A percentile compares a stretch with the other conserved stretches of the same genome.
phyloP scores from a whole-genome alignment of 2,797 vertebrate genomes.

The Streptopelia turtur region DNA sequence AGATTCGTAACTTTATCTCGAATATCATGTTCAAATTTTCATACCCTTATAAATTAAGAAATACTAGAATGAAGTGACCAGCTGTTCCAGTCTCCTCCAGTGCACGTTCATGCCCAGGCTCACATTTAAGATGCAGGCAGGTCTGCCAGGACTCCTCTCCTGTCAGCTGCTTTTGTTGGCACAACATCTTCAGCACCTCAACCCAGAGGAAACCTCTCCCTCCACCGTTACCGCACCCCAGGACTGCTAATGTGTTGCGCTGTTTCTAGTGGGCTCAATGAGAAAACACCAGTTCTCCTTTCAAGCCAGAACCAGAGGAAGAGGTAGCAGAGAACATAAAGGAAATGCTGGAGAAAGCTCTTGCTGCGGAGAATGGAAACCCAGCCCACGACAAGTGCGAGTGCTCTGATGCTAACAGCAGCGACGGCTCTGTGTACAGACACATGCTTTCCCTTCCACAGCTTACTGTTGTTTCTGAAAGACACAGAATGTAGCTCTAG shows the following conservation, averaged over 20 bases:
- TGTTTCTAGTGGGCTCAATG: neutral
- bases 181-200: neutral
- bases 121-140: slow-evolving; percentile 54
- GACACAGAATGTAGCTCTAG: neutral
- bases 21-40: slow-evolving; percentile 76
- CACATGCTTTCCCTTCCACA: rapidly evolving
- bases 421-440: neutral
- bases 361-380: neutral
- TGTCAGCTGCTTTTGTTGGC: neutral
- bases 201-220: neutral
- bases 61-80: slow-evolving; percentile 75
- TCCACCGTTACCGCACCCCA: neutral
- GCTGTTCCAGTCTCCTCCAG: slow-evolving; percentile 68
- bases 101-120: slow-evolving; percentile 52
- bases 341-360: neutral
- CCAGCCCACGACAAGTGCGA: neutral
- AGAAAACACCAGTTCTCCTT: neutral
- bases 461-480: neutral
- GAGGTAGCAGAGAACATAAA: neutral
- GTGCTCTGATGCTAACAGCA: neutral
- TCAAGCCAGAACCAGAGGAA: neutral
- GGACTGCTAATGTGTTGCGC: neutral
- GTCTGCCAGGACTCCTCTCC: slow-evolving; percentile 11
- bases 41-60: slow-evolving; percentile 80
- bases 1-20: slow-evolving; percentile 65